Base-by-base conservation (phyloP, 2,888 invertebrate species). In the Synanthedon formicaeformis region DNA sequence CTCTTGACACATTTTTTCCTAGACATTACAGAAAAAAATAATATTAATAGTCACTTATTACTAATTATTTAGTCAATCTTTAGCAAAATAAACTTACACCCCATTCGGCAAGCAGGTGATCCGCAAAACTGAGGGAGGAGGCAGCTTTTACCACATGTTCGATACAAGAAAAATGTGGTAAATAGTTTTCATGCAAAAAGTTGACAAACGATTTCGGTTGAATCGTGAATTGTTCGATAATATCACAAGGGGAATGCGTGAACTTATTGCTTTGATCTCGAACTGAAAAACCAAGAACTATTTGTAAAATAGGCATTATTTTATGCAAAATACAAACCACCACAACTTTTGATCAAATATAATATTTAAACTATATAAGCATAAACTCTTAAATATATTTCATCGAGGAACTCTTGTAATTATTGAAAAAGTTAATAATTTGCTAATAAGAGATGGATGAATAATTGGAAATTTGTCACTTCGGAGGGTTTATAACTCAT, bases 181-280 rank as follows among this genome's bases (percentile, higher is more conserved):
- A 71, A 76, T 93, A 94, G 79, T 95, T 94, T 65, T 94, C 92
- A 69, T 92, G 91, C 16, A 94, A 74, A 65, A 94, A 93, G 55
- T 89, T 88, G 0, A 91, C 78, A 71, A 93, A 93, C 50, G 89
- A 90, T 54, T 78, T 88, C 0, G 94, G 91, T 62, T 93, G 92
- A 5, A 90, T 89, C 50, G 88, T 74, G 68, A 94, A 93, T 62
- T 90, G 90, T 55, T 91, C 90, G 4, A 92, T 89, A 41, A 94
- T 79, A 57, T 90, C 89, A 60, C 89, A 90, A 2, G 94, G 91
- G 53, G 89, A 81, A 66, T 93, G 91, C 49, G 88, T 78, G 51
- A 93, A 85, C 56, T 75, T 82, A 14, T 64, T 60, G 6, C 73
- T 71, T 48, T 64, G 64, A 53, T 75, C 72, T 40, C 67, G 61